Conservation (phyloP, 1,140 invertebrate species). For the Ptiloglossa arizonensis region DNA sequence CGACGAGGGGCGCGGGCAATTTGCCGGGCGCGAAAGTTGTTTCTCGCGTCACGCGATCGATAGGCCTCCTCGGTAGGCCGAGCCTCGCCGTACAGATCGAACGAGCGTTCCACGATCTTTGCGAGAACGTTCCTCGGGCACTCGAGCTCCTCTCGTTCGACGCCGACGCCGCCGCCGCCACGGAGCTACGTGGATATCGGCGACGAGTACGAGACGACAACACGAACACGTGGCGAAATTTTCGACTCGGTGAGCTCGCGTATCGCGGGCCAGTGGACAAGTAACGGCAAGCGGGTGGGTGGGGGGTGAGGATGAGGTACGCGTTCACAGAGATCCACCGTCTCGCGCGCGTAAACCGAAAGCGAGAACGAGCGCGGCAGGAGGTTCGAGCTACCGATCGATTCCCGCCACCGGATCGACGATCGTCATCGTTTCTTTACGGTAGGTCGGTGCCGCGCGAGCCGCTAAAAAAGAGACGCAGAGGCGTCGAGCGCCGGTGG, state of each 20-base stretch:
- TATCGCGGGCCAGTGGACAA: too few species aligned
- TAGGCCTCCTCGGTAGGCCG: constrained; percentile 30
- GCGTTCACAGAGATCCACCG: too few species aligned
- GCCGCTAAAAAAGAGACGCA: constrained; percentile 66
- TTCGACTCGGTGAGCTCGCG: too few species aligned
- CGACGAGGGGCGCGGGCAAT: constrained; percentile 13
- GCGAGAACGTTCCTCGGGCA: background rate
- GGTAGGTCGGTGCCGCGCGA: constrained; percentile 61
- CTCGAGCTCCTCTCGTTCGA: too few species aligned
- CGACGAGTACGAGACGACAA: too few species aligned
- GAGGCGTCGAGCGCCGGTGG: constrained; percentile 77
- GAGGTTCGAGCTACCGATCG: background rate
- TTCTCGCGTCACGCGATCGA: constrained; percentile 42
- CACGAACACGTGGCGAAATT: too few species aligned
- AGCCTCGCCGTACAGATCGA: constrained; percentile 29
- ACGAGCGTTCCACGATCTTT: constrained; percentile 11
- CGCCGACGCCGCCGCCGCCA: too few species aligned
- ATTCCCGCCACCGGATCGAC: background rate
- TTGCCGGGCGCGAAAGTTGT: constrained; percentile 35
- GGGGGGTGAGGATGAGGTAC: too few species aligned
- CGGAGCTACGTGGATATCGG: too few species aligned
- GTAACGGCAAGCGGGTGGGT: too few species aligned
- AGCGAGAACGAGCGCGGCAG: background rate
- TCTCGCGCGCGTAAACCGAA: background rate
- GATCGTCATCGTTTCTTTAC: constrained; percentile 52